Evolutionary conservation across 2,797 vertebrate species (phyloP), one percentile per base, ranked within the genome.

Genomic region (Aselliscus stoliczkanus): DNA sequence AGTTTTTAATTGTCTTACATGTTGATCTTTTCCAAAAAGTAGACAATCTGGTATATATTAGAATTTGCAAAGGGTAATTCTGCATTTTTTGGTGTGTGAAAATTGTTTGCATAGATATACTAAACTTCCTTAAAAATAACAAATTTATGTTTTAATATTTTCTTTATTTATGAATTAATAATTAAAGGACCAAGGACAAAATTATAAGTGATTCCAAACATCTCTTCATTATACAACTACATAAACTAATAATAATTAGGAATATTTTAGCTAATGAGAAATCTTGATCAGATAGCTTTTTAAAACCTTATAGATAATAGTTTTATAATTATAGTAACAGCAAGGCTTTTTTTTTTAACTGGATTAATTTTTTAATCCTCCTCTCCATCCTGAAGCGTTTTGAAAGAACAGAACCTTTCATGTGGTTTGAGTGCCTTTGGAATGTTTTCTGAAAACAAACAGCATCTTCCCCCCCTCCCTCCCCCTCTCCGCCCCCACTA

Each of bases 201-300:
- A 47, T 88, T 39, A 8, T 85, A 52, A 90, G 23, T 69, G 34
- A 81, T 34, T 47, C 39, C 27, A 37, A 73, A 94, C 56, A n/a
- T 82, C 52, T 67, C 23, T 73, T 93, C 20, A 58, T 31, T n/a
- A 64, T 13, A 72, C 0, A 34, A 17, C 47, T 50, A 29, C n/a
- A 34, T 52, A 62, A 84, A 42, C 29, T 42, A 58, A 60, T 50
- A 77, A 18, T 82, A 88, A 85, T 73, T 64, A 89, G 31, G 44
- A 72, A 39, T 29, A 44, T 52, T 95, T 93, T 88, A 75, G 50
- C 14, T 82, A 87, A 64, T 87, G 62, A 93, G 80, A 89, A 88
- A 60, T 47, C 15, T 79, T 93, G 12, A 69, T 29, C 25, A 93
- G 37, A 69, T 77, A 83, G n/a, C 52, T 52, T 83, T 62, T 75